Percentiles rank a stretch among this genome's conserved stretches.
Evolutionary conservation across 2,113 vertebrate genomes (phyloP).

Genomic region (Morphnarchus princeps): DNA sequence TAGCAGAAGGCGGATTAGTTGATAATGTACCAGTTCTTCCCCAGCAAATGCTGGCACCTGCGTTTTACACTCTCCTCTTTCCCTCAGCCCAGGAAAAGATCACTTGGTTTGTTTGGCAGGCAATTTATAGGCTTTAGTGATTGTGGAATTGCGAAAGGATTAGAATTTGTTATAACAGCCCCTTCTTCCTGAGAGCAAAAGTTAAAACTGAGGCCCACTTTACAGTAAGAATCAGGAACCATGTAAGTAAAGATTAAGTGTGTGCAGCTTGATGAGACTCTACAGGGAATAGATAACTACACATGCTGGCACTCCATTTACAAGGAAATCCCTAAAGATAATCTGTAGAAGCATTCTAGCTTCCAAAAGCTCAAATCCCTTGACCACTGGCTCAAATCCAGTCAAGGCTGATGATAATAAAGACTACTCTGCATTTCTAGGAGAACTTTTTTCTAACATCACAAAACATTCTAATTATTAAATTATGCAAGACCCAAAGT

Average conservation of each 20-base stretch:
- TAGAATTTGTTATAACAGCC: conserved; percentile 52
- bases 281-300: conserved; percentile 46
- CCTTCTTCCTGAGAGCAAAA: conserved; percentile 56
- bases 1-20: conserved; percentile 72
- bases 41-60: conserved; percentile 72
- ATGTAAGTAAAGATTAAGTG: conserved; percentile 39
- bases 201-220: conserved; percentile 61
- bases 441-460: not conserved
- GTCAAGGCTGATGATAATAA: not conserved
- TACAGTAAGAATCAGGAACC: conserved; percentile 11
- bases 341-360: conserved; percentile 15
- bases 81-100: conserved; percentile 51
- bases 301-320: conserved; percentile 30
- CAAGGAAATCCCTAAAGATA: conserved; percentile 49
- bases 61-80: conserved; percentile 55
- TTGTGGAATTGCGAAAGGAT: conserved; percentile 34
- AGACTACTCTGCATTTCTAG: not conserved
- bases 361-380: conserved; percentile 43
- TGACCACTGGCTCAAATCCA: conserved; percentile 29
- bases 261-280: conserved; percentile 46
- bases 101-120: conserved; percentile 53
- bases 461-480: not conserved
- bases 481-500: not conserved
- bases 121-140: conserved; percentile 51
- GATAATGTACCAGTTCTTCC: conserved; percentile 71